Percentiles rank a stretch among this genome's conserved stretches.
Evolutionary conservation across 92 coral and sea anemone genomes (phyloP).

Genomic region (Ricordea florida): DNA sequence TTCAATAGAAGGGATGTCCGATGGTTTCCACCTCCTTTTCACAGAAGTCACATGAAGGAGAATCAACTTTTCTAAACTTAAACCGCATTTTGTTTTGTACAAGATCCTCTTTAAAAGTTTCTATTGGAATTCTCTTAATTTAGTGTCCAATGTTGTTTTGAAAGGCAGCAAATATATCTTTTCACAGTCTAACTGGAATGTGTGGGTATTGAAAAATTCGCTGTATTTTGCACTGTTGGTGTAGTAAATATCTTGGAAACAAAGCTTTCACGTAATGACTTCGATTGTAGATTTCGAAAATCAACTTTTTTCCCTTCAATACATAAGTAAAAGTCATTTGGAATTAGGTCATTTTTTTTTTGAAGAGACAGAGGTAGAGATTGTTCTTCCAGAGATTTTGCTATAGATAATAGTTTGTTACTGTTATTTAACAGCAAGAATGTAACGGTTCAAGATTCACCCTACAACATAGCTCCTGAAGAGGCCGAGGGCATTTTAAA

Average conservation of each 20-base stretch:
- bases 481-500: constrained; percentile 74
- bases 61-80: too few relatives aligned
- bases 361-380: constrained; percentile 24
- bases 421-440: constrained; percentile 70
- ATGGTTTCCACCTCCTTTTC: not conserved
- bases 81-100: too few relatives aligned
- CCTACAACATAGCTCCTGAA: constrained; percentile 68
- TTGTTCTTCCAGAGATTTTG: too few relatives aligned
- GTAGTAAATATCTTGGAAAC: not conserved
- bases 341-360: constrained; percentile 6
- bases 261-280: constrained; percentile 4
- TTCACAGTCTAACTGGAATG: constrained; percentile 3
- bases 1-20: not conserved
- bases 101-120: too few relatives aligned
- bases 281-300: not conserved
- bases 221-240: not conserved
- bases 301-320: not conserved
- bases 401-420: too few relatives aligned
- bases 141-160: not conserved
- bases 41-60: not conserved
- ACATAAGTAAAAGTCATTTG: not conserved
- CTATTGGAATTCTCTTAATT: not conserved
- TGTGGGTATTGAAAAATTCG: not conserved
- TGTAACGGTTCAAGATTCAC: constrained; percentile 69
- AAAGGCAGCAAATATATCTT: not conserved